Evolutionary conservation across 2,888 invertebrate genomes (phyloP), one percentile per base, ranked within the genome.

Genomic region (Mythimna pallens): DNA sequence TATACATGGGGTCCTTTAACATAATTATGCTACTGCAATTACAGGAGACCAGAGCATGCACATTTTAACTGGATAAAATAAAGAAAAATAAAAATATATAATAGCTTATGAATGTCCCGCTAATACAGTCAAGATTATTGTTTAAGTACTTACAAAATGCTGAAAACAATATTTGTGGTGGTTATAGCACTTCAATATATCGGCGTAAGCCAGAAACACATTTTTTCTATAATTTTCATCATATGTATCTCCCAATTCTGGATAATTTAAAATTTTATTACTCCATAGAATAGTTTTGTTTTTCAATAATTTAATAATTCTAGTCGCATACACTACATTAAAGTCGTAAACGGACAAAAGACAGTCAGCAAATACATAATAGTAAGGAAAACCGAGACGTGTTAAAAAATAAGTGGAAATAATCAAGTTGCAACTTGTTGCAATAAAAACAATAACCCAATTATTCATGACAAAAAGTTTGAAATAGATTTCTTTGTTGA

Each of bases 141-240:
- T 55, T 1, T 14, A 40, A 1, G 0, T 57, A 76, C 70, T 75
- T 55, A 81, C 81, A 6, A 47, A 59, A 17, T 47, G 43, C 25
- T 71, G 70, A 43, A 52, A 68, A 55, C 67, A 40, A 4, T 20
- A 1, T 63, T 47, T 75, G 43, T 72, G 57, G 10, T 59, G 52
- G 22, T 72, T 14, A 54, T 65, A 78, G 52, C 81, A 73, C 20
- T 68, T 17, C 17, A 77, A 25, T 22, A 81, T 77, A 50, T 81
- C n/a, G 3, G 8, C 10, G 47, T 70, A 80, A 22, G 40, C 5
- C 7, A 71, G 17, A 63, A 73, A 75, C 47, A 76, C n/a, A n/a
- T 1, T 63, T n/a, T 30, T 34, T 3, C 50, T n/a, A 52, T 36
- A 52, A 25, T 6, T 55, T 8, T 12, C 30, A 8, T 63, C 1